Base-by-base conservation (phyloP, 2,113 vertebrate species). In the Hippolais icterina region DNA sequence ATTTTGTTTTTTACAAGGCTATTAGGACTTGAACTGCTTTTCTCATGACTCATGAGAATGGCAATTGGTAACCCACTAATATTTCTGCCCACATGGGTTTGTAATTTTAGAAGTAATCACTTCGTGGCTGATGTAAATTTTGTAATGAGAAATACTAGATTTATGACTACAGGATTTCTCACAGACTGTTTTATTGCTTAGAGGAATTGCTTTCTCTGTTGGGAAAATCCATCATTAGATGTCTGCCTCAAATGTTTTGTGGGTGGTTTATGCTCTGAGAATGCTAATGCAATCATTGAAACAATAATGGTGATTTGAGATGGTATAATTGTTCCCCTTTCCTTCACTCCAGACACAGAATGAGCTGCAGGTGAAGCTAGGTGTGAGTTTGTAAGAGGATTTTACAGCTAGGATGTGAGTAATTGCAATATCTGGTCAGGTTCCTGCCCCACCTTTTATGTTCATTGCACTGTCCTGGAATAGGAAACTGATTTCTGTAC, bases 111-210 rank as follows among this genome's bases (percentile, higher is more conserved):
- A 85, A 94, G 72, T 83, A 91, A 95, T 97, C 88, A 78, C 59
- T 95, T 96, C 0, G 39, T 95, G 74, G 84, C 66, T 87, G 93
- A 96, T 96, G 76, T 94, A 97, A 93, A 96, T 88, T 93, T 96
- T 96, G 70, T 97, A 96, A 96, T 96, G 96, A 94, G 77, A 96
- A 97, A 94, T 87, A 96, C 95, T 94, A 91, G 94, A 96, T 96
- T 93, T 95, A 94, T 97, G 91, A 86, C 75, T 91, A 94, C 79
- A 90, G 63, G 79, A 89, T 91, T 97, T 97, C 89, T 97, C 71
- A 66, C 54, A 93, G 91, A 94, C 87, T 97, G 64, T 85, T 97
- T 97, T 95, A 95, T 96, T 96, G 83, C 83, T 96, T 90, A 90
- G 92, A 96, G 82, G 86, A 96, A 94, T 97, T 92, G 91, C 61